Conservation (phyloP, 2,888 invertebrate species). For the Teinopalpus imperialis region DNA sequence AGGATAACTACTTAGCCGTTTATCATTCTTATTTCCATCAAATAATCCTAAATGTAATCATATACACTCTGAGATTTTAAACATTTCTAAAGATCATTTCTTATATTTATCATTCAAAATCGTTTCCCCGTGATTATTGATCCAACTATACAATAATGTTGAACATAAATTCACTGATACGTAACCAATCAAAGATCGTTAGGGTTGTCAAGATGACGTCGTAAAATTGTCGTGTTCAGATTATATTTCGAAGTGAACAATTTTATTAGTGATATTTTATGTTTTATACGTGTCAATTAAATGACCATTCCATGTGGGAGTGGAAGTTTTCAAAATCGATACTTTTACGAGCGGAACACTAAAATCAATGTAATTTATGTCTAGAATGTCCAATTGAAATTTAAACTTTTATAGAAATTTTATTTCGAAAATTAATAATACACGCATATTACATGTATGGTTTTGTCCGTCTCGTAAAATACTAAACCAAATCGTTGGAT, state of each 20-base stretch:
- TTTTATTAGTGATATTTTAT: constrained; percentile 23
- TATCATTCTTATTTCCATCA: too few relatives aligned
- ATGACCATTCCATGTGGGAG: constrained; percentile 11
- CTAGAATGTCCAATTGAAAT: too few relatives aligned
- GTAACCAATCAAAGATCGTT: constrained; percentile 23
- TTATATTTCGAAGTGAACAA: constrained; percentile 18
- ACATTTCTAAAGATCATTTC: not conserved
- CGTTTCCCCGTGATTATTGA: not conserved
- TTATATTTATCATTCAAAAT: constrained; percentile 6
- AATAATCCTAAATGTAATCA: too few relatives aligned
- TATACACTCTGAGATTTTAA: too few relatives aligned
- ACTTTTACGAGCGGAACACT: not conserved
- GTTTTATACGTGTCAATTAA: constrained; percentile 25
- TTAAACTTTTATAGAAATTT: too few relatives aligned
- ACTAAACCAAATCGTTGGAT: too few relatives aligned
- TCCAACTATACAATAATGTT: constrained; percentile 9
- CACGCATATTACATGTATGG: too few relatives aligned
- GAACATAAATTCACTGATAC: constrained; percentile 14
- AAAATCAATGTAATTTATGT: not conserved
- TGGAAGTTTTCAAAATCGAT: not conserved
- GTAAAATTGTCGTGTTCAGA: constrained; percentile 22
- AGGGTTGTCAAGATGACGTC: constrained; percentile 20
- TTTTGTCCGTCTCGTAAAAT: too few relatives aligned
- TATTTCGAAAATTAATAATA: too few relatives aligned
- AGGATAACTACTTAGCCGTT: too few relatives aligned